Evolutionary conservation across 2,113 vertebrate genomes (phyloP), one percentile per base, ranked within the genome.

Genomic region (Leucosticte australis): DNA sequence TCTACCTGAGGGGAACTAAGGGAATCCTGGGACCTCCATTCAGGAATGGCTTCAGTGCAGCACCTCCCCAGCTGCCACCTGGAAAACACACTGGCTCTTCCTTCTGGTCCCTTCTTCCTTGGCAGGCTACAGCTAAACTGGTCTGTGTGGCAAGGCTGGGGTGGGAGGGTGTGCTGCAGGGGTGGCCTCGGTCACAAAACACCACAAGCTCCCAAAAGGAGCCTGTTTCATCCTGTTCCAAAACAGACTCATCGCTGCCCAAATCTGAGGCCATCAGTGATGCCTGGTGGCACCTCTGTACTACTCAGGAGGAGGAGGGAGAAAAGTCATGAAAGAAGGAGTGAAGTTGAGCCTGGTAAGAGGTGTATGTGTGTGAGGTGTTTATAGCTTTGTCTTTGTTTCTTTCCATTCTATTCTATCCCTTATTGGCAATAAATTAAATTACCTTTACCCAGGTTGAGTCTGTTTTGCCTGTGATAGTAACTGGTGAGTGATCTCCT

Each of bases 311-410:
- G 8, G 3, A 77, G 14, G 7, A 85, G 19, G 9, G 10, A 35
- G 22, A 59, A 41, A 49, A 49, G 6, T 33, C 5, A 0, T 26
- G 37, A 56, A 68, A 79, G 22, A 13, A 53, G 13, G 7, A 55
- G 15, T 39, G 21, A 80, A 73, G 49, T 5, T 44, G 30, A 87
- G 37, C 14, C 41, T 44, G 4, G 2, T 7, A 64, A 73, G n/a
- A 68, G 49, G 6, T 8, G 20, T 26, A 6, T 3, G 6, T 4
- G 9, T 13, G 1, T 0, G 10, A 3, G 4, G 4, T 3, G 11
- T 44, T 26, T 18, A 50, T 11, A 71, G 56, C 10, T 93, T 60
- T 70, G 30, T 20, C 28, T 62, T 73, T 63, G 42, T 64, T 76
- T 87, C 62, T 87, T 27, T 28, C 3, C 27, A 47, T 71, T 12